These are phyloP conservation scores for Hypomesus transpacificus DNA, from an alignment of 2,113 vertebrate species.

Conservation along the genomic window DNA sequence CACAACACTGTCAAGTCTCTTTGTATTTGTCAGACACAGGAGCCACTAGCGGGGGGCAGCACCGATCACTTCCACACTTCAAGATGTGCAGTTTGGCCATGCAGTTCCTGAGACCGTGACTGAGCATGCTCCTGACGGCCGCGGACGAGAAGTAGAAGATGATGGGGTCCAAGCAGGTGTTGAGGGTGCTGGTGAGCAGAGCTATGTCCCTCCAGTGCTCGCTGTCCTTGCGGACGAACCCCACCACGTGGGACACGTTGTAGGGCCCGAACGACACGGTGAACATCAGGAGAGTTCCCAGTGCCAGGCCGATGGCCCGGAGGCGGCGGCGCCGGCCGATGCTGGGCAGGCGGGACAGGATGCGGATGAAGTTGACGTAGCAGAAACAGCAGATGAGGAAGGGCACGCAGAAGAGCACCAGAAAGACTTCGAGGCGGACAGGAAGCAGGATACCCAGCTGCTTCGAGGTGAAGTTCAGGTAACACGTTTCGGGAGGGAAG, in stretches of 20 bases:
- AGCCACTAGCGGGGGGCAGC: background rate
- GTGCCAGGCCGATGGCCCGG: constrained; percentile 70
- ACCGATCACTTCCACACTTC: constrained; percentile 19
- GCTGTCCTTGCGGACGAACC: constrained; percentile 53
- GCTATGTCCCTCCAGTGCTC: constrained; percentile 66
- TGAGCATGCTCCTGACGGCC: constrained; percentile 60
- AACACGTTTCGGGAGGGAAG: constrained; percentile 59
- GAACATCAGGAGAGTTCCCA: constrained; percentile 76
- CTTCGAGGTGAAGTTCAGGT: constrained; percentile 61
- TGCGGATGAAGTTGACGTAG: constrained; percentile 72
- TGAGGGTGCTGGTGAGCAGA: constrained; percentile 68
- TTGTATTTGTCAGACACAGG: constrained; percentile 23
- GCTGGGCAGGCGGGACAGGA: constrained; percentile 65
- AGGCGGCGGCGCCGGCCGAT: constrained; percentile 63
- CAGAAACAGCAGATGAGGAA: constrained; percentile 74
- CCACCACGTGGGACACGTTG: constrained; percentile 78
- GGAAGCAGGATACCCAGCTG: constrained; percentile 71
- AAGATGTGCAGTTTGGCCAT: constrained; percentile 59
- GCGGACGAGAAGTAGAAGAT: constrained; percentile 77
- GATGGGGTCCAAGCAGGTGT: constrained; percentile 75
- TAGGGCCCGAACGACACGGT: constrained; percentile 78
- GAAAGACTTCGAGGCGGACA: constrained; percentile 74
- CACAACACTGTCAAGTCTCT: background rate
- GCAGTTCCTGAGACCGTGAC: constrained; percentile 49
- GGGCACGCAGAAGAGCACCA: constrained; percentile 76